Conservation (phyloP, 2,113 vertebrate species). For the Nothobranchius kuhntae region DNA sequence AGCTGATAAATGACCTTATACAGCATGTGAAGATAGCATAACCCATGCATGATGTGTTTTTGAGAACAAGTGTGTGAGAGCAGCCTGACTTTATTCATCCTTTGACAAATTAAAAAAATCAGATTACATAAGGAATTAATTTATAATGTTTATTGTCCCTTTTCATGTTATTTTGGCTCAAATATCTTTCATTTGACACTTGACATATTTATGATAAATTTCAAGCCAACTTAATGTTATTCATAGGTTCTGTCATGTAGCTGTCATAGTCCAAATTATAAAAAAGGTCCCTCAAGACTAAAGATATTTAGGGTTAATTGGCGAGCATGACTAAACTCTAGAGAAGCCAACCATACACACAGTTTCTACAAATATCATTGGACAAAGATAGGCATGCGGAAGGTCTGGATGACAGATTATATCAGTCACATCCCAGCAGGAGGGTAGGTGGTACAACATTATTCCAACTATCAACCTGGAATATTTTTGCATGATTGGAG, state of each 20-base stretch:
- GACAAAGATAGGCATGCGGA: slow-evolving; percentile 11
- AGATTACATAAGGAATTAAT: not conserved
- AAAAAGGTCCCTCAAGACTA: slow-evolving; percentile 35
- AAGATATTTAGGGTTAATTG: slow-evolving; percentile 41
- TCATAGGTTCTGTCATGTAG: slow-evolving; percentile 53
- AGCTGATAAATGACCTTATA: slow-evolving; percentile 35
- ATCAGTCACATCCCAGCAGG: slow-evolving; percentile 48
- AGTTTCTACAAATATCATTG: slow-evolving; percentile 20
- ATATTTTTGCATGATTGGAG: slow-evolving; percentile 42
- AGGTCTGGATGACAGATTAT: slow-evolving; percentile 32
- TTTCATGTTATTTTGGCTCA: not conserved
- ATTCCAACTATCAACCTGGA: slow-evolving; percentile 58
- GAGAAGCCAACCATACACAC: not conserved
- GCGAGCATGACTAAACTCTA: slow-evolving; percentile 11
- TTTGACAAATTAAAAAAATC: slow-evolving; percentile 40
- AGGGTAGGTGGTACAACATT: slow-evolving; percentile 59
- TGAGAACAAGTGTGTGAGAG: slow-evolving; percentile 6
- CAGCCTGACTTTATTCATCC: slow-evolving; percentile 26
- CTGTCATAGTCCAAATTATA: slow-evolving; percentile 39
- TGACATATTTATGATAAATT: slow-evolving; percentile 33
- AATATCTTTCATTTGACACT: slow-evolving; percentile 32
- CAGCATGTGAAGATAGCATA: slow-evolving; percentile 27
- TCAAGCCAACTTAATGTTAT: slow-evolving; percentile 57
- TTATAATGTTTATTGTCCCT: slow-evolving; percentile 33
- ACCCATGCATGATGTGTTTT: slow-evolving; percentile 20